Base-by-base conservation (phyloP, 1,140 invertebrate species). In the Pseudachorutes palmiensis region DNA sequence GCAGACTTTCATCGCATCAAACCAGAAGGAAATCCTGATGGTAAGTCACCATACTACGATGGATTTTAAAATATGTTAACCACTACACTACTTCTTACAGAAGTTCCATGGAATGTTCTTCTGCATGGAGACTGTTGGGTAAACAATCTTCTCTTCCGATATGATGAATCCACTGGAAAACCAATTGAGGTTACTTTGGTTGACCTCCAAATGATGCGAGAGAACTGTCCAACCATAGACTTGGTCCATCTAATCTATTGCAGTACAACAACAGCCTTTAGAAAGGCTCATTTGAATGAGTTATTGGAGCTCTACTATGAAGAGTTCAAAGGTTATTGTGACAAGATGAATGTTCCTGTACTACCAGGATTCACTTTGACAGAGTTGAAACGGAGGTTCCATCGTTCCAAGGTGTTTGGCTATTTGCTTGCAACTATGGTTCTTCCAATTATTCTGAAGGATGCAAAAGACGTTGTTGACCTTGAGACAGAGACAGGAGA, bases 241-340 rank as follows among this genome's bases (percentile, higher is more conserved):
- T 68, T 86, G 55, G 79, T 80, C 0, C 84, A 85, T 69, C 83
- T 81, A 66, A 75, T 86, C 2, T 85, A 82, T 66, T 79, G 80
- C 70, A 81, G 80, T 62, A 81, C 83, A 0, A 79, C 82, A 28
- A 74, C 78, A 61, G 67, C 77, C 5, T 76, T 84, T 29, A 75
- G 83, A 5, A 65, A 75, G 22, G 68, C 78, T 22, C 75, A 83
- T 69, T 81, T 81, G 57, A 72, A 81, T 22, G 55, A 76, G 32
- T 74, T 84, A 16, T 48, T 86, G 0, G 67, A 83, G 41, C 73
- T 81, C n/a, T 86, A 86, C 75, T 80, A 84, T 65, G 70, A 76
- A n/a, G 80, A 80, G 29, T 74, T 85, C 48, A 72, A 69, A 0
- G 75, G 32, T 41, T 16, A 66, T 24, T 69, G 68, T 65, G 41